Conservation (phyloP, 2,888 invertebrate genomes). For the Ischnura elegans region DNA sequence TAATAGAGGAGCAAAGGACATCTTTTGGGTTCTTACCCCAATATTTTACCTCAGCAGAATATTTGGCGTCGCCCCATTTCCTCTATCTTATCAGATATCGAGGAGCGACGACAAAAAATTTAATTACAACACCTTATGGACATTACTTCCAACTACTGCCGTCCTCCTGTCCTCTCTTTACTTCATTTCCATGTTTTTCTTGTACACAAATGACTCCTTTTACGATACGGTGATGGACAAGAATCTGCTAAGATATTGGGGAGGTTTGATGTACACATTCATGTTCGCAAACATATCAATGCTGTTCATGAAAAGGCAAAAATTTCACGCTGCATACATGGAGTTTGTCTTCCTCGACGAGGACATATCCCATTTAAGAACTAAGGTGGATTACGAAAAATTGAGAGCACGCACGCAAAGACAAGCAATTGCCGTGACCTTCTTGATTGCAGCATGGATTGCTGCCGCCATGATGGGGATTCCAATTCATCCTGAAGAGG, state of each 20-base stretch:
- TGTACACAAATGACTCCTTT: not conserved
- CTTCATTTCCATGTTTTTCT: not conserved
- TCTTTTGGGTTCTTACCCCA: not conserved
- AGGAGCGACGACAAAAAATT: not conserved
- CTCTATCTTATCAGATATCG: not conserved
- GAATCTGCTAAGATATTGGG: not conserved
- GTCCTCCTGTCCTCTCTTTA: not conserved
- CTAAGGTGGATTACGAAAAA: not conserved
- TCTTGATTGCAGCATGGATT: not conserved
- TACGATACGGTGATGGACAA: not conserved
- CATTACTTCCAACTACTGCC: not conserved
- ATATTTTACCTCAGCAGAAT: not conserved
- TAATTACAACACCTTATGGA: not conserved
- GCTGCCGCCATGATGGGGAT: not conserved
- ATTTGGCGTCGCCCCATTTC: not conserved
- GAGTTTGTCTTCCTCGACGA: not conserved
- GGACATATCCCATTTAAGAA: not conserved
- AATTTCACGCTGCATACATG: not conserved
- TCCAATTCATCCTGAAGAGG: not conserved
- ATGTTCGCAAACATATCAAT: not conserved
- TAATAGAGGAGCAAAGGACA: not conserved
- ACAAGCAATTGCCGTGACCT: not conserved
- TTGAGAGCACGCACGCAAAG: not conserved
- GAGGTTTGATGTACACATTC: not conserved
- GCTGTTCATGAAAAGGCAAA: not conserved